A percentile compares a stretch with the other conserved stretches of the same genome.
Evolutionary conservation across 92 coral and sea anemone genomes (phyloP).

Genomic region (Epizoanthus stellaris): DNA sequence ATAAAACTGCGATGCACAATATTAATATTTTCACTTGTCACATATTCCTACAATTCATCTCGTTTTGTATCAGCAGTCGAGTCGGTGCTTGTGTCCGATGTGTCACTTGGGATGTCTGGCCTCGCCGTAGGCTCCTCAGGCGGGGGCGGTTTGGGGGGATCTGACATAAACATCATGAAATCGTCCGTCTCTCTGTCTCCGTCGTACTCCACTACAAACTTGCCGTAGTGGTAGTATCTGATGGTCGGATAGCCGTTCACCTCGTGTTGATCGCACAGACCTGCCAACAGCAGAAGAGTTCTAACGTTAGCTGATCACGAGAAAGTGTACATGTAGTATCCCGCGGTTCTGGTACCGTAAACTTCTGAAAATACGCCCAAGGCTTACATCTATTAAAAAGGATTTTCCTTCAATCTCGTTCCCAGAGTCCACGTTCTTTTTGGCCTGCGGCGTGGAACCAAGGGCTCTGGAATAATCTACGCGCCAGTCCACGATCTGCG

Average conservation of each 20-base stretch:
- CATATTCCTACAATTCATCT: conserved; percentile 54
- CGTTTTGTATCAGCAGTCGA: conserved; percentile 30
- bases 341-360: too few species aligned
- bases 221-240: conserved; percentile 82
- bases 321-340: too few species aligned
- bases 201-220: conserved; percentile 82
- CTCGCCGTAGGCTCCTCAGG: conserved; percentile 42
- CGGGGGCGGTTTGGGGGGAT: conserved; percentile 78
- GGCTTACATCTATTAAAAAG: too few species aligned
- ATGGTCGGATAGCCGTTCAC: conserved; percentile 95
- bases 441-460: too few species aligned
- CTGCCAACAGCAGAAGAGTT: conserved; percentile 42
- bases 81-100: not conserved
- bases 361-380: too few species aligned
- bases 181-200: conserved; percentile 81
- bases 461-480: too few species aligned
- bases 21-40: not conserved
- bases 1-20: conserved; percentile 1
- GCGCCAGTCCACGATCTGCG: too few species aligned
- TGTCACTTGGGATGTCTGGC: conserved; percentile 6
- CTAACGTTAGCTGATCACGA: too few species aligned
- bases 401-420: too few species aligned
- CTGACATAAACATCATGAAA: conserved; percentile 76
- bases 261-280: conserved; percentile 82
- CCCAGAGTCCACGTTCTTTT: too few species aligned